Percentiles rank a stretch among this genome's conserved stretches.
These are phyloP conservation scores for Athene cunicularia DNA, from an alignment of 2,113 vertebrate genomes.

Conservation along the genomic window DNA sequence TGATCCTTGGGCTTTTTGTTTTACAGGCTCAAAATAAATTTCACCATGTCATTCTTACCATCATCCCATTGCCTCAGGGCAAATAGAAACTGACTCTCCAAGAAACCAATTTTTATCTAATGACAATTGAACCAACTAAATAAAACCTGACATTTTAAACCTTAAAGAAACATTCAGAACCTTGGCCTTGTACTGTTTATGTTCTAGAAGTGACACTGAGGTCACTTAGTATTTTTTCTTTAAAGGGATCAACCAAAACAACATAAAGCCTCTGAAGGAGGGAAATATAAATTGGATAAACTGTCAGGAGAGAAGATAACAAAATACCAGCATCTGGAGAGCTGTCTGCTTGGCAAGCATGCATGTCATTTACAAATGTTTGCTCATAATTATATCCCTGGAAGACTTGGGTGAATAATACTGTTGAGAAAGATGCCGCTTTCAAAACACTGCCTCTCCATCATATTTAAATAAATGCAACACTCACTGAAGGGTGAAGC, in stretches of 20 bases:
- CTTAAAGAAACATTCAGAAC: background rate
- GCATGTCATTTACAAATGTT: constrained; percentile 54
- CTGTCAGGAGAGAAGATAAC: constrained; percentile 44
- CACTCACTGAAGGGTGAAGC: background rate
- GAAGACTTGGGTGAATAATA: background rate
- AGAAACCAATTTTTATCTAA: constrained; percentile 35
- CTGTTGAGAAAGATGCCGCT: background rate
- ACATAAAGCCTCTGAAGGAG: constrained; percentile 3
- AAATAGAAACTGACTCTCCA: background rate
- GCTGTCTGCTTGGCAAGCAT: constrained; percentile 9
- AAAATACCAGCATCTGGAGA: constrained; percentile 38
- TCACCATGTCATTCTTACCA: background rate
- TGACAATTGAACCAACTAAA: background rate
- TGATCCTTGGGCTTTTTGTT: constrained; percentile 21
- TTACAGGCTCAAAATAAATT: background rate
- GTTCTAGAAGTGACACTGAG: background rate
- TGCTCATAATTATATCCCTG: constrained; percentile 27
- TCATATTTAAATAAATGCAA: background rate
- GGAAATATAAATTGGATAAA: background rate
- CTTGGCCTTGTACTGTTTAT: background rate
- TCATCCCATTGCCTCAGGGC: background rate
- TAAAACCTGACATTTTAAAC: constrained; percentile 22
- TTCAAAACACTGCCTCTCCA: background rate
- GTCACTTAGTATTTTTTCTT: background rate
- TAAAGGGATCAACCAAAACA: background rate